These are phyloP conservation scores for Drymonia ruficornis DNA, from an alignment of 2,888 invertebrate species.

Conservation along the genomic window DNA sequence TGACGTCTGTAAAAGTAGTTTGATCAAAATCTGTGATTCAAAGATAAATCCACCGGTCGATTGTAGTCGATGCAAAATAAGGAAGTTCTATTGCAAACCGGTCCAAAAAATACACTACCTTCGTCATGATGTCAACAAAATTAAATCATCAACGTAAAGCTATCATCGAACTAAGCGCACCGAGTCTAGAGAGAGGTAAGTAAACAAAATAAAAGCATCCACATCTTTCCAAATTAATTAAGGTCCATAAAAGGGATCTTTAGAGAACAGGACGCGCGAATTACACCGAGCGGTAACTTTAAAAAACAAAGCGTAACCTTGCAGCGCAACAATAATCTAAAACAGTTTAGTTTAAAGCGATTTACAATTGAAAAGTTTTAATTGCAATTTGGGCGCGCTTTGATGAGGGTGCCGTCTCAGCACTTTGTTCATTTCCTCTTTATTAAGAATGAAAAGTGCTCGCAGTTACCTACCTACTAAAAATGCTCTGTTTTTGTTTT, in stretches of 20 bases:
- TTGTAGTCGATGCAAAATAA: too few relatives aligned
- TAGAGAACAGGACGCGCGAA: neutral
- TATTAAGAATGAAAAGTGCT: conserved; percentile 3
- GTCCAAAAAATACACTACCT: too few relatives aligned
- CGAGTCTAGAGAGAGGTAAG: too few relatives aligned
- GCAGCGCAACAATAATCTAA: neutral
- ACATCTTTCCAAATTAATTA: neutral
- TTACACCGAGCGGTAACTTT: neutral
- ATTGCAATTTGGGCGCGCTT: conserved; percentile 2
- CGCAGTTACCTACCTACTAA: neutral
- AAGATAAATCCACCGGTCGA: too few relatives aligned
- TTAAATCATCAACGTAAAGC: too few relatives aligned
- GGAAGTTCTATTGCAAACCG: too few relatives aligned
- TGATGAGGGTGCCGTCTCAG: neutral
- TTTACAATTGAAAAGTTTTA: neutral
- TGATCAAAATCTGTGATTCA: too few relatives aligned
- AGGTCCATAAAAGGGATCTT: neutral
- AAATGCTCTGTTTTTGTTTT: neutral
- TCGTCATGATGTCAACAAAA: too few relatives aligned
- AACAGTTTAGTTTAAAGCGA: neutral
- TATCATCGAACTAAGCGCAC: too few relatives aligned
- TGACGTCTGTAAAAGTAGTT: too few relatives aligned
- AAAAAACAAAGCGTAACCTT: conserved; percentile 8
- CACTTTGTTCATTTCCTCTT: conserved; percentile 4
- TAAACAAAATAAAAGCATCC: neutral